phyloP scores from a whole-genome alignment of 2,797 vertebrate species.

The Hydrolagus colliei region DNA sequence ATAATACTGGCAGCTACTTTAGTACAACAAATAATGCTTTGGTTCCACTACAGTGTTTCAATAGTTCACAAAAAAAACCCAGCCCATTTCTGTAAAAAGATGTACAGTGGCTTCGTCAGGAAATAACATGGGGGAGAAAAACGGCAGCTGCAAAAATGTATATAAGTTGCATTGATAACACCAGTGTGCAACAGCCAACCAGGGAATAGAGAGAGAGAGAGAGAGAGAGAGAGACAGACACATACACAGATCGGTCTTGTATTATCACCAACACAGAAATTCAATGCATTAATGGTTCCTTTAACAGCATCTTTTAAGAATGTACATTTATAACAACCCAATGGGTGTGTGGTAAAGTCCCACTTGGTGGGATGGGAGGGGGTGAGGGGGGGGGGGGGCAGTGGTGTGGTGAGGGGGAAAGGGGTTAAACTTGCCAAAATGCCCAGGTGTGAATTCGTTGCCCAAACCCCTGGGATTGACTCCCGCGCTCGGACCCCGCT shows the following conservation, averaged over 20 bases:
- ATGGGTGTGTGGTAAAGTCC: not conserved
- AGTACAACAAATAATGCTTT: constrained; percentile 24
- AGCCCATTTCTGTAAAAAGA: not conserved
- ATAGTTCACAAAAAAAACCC: constrained; percentile 10
- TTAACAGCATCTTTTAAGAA: not conserved
- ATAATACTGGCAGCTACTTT: constrained; percentile 23
- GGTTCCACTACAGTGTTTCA: constrained; percentile 24
- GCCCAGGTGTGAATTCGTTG: not conserved
- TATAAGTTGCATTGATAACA: constrained; percentile 9
- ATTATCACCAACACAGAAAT: constrained; percentile 9
- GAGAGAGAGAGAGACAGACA: no score
- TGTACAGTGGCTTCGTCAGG: constrained; percentile 8
- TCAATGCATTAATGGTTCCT: not conserved
- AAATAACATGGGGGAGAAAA: not conserved
- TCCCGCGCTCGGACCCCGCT: not conserved
- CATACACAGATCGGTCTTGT: not conserved
- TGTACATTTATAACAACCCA: not conserved
- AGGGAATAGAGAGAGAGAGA: not conserved
- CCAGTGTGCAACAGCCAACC: constrained; percentile 2
- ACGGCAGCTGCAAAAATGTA: not conserved
- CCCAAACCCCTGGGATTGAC: no score
- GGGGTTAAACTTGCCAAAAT: no score
- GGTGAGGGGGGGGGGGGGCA: no score
- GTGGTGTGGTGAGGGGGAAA: no score
- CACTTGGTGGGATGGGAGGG: not conserved